phyloP scores from a whole-genome alignment of 2,113 vertebrate species.

The Clupea harengus region DNA sequence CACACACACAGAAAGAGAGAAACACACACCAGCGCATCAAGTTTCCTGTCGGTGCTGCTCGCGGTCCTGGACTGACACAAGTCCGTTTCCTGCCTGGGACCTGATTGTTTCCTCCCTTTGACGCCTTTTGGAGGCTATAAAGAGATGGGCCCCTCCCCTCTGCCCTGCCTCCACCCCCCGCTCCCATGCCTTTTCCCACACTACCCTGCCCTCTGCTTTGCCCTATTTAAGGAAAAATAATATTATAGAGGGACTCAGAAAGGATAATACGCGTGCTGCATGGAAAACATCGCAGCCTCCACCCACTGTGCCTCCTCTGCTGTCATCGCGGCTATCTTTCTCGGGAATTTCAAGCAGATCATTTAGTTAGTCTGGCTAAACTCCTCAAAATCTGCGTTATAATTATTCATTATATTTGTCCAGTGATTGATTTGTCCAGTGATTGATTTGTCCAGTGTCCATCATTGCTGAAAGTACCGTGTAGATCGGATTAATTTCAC shows the following conservation, averaged over 20 bases:
- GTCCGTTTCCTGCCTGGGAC: slow-evolving; percentile 68
- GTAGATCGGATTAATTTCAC: no score
- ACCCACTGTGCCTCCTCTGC: slow-evolving; percentile 42
- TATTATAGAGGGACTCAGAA: slow-evolving; percentile 45
- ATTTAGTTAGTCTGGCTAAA: neutral
- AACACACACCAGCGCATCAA: slow-evolving; percentile 30
- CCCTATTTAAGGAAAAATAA: slow-evolving; percentile 53
- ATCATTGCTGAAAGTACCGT: no score
- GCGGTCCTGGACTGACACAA: slow-evolving; percentile 61
- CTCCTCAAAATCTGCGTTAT: no score
- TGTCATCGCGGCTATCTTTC: slow-evolving; percentile 28
- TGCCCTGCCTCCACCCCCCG: slow-evolving; percentile 19
- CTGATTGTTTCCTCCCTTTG: slow-evolving; percentile 71
- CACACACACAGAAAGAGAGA: slow-evolving; percentile 27
- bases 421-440: no score
- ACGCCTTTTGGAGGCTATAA: slow-evolving; percentile 63
- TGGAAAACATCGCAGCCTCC: slow-evolving; percentile 53
- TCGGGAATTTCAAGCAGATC: slow-evolving; percentile 5
- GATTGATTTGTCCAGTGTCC: no score
- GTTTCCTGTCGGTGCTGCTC: slow-evolving; percentile 61
- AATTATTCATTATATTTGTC: no score
- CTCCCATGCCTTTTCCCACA: slow-evolving; percentile 55
- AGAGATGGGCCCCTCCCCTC: slow-evolving; percentile 46
- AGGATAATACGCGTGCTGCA: slow-evolving; percentile 46
- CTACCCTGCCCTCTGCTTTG: slow-evolving; percentile 44